A percentile compares a stretch with the other conserved stretches of the same genome.
These are phyloP conservation scores for Columba janthina DNA, from an alignment of 2,113 vertebrate species.

Conservation along the genomic window DNA sequence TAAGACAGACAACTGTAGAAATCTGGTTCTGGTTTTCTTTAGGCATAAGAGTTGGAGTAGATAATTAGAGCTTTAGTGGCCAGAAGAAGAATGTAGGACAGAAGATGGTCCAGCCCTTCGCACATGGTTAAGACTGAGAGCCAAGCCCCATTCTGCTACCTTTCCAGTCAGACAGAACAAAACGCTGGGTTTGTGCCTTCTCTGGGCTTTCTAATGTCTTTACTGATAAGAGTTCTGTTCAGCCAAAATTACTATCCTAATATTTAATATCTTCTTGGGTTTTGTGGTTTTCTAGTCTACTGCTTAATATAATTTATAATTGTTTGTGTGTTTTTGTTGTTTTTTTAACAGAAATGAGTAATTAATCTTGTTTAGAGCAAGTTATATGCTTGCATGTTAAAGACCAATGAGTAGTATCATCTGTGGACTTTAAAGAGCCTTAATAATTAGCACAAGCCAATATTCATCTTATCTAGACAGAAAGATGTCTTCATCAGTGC, in stretches of 20 bases:
- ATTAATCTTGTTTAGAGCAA: neutral
- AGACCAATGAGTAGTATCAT: neutral
- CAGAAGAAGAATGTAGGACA: neutral
- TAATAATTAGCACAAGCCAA: neutral
- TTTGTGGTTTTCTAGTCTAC: neutral
- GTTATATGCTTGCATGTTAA: neutral
- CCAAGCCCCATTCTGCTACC: neutral
- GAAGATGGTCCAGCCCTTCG: neutral
- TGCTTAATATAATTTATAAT: neutral
- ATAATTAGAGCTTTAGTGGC: neutral
- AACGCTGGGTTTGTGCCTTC: neutral
- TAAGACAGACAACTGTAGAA: neutral
- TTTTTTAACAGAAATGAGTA: neutral
- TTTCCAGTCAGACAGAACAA: neutral
- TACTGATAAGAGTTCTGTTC: neutral
- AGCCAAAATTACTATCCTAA: neutral
- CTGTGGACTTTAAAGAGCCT: neutral
- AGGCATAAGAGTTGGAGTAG: neutral
- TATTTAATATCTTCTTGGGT: neutral
- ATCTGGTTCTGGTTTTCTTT: neutral
- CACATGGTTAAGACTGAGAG: neutral
- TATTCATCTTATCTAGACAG: neutral
- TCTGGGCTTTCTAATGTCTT: neutral
- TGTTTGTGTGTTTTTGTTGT: neutral
- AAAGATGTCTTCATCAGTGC: slow-evolving; percentile 74